Evolutionary conservation across 1,140 invertebrate genomes (phyloP), one percentile per base, ranked within the genome.

Genomic region (Achatina immaculata): DNA sequence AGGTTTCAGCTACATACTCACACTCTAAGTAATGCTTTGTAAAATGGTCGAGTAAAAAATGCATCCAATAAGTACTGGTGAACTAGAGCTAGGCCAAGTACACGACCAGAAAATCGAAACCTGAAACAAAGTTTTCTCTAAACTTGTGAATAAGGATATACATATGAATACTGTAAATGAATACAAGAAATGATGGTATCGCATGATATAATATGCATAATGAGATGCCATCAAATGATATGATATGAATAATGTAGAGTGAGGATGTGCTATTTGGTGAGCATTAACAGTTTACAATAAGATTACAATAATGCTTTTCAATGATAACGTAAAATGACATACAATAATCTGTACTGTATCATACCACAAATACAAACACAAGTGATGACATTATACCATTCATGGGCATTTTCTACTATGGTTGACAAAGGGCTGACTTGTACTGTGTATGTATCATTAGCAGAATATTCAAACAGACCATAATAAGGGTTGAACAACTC

Each of bases 401-500:
- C 97, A 85, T 98, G 96, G 89, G 97, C 95, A 90, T 99, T 98
- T 87, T 99, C 97, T n/a, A 99, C 97, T 90, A 99, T 98, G 0
- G 96, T 95, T 19, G 97, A 99, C 95, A 99, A 96, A 0, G 98
- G 97, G 55, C 97, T 98, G 81, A 99, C 96, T 93, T 99, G 97
- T 28, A 99, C 97, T 0, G 97, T 99, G 90, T 99, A 99, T 28
- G 97, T 98, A 88, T 99, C 97, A 91, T 98, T 98, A 31, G 97
- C 97, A 0, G 97, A 98, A 91, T 99, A 99, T 92, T 99, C 98
- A 92, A 99, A 99, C 28, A 99, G 93, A 4, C 97, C 98, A 88
- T 99, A 99, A 90, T 99, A 99, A 0, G 98, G 98, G 93, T 99
- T 99, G 92, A 99, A 99, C 0, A 99, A 93, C 91, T 99, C 97